These are phyloP conservation scores for Drepana falcataria DNA, from an alignment of 2,888 invertebrate species.

Conservation along the genomic window DNA sequence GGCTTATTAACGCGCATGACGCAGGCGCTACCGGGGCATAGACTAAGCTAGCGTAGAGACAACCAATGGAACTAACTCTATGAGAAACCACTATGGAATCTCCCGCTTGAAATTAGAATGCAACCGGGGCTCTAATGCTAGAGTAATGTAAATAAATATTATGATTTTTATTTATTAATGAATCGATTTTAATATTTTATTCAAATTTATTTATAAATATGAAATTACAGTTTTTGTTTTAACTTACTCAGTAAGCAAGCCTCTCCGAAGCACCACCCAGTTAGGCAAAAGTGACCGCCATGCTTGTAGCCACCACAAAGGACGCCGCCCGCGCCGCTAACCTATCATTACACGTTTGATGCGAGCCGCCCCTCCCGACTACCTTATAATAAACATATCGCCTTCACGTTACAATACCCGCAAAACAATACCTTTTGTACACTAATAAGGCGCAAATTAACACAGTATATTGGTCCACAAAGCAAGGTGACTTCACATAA, in stretches of 20 bases:
- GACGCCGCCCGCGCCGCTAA: conserved; percentile 4
- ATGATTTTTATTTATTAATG: too few species aligned
- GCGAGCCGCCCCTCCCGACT: conserved; percentile 7
- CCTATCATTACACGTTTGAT: conserved; percentile 21
- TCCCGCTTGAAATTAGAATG: too few species aligned
- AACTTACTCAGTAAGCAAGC: not conserved
- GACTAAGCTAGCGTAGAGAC: conserved; percentile 9
- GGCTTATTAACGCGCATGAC: conserved; percentile 73
- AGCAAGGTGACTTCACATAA: conserved; percentile 2
- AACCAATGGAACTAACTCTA: not conserved
- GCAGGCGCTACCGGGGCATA: conserved; percentile 31
- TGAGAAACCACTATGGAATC: too few species aligned
- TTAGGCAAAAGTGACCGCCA: not conserved
- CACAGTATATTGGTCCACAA: conserved; percentile 9
- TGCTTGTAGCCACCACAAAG: not conserved
- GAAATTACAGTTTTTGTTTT: not conserved
- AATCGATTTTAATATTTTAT: too few species aligned
- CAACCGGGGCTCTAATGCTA: too few species aligned
- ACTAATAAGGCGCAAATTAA: conserved; percentile 50
- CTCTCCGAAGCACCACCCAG: not conserved
- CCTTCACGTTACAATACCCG: conserved; percentile 28
- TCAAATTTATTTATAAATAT: not conserved
- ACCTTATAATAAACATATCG: conserved; percentile 6
- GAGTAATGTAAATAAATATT: too few species aligned
- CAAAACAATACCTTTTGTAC: conserved; percentile 51